Evolutionary conservation across 35 echinoderm and acorn worm species (phyloP), one percentile per base, ranked within the genome.

Genomic region (Strongylocentrotus purpuratus): DNA sequence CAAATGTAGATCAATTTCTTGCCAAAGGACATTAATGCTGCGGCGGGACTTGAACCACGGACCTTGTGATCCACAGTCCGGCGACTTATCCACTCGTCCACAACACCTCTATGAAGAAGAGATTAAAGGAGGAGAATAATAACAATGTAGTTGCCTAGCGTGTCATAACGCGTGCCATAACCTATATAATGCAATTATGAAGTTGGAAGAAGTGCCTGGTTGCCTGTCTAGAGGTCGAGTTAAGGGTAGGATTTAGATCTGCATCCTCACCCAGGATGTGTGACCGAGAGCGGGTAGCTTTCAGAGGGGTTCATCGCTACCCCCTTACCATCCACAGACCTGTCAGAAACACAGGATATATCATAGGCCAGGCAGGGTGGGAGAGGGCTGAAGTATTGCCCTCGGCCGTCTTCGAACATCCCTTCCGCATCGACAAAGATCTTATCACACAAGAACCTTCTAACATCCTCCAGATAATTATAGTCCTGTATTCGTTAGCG

Each of bases 181-280:
- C 11, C 8, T 55, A 55, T 10, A 55, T 12, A 41, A 41, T 55
- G 14, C 3, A 93, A 22, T 45, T 45, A 25, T 22, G 41, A 45
- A 5, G 33, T 8, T 91, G 5, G 5, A 20, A 28, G 35, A 20
- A 10, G 47, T 45, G 89, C 89, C 89, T 45, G 18, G 41, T 91
- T 45, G 35, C 35, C 35, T 31, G 41, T 46, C 28, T 48, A 91
- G 20, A 48, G 89, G 31, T 91, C 89, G 47, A 2, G 89, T 48
- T 91, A 25, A 14, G 89, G 89, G 89, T 91, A 45, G 41, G 89
- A 33, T 58, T 94, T 58, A 18, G 31, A 65, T 58, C 92, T 65
- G 7, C 94, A 89, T 89, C 87, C 87, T 11, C 9, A 45, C 87
- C 33, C 87, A 89, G 87, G 87, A 89, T 89, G 45, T 46, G 33